A percentile compares a stretch with the other conserved stretches of the same genome.
Evolutionary conservation across 2,113 vertebrate genomes (phyloP).

Genomic region (Uria lomvia): DNA sequence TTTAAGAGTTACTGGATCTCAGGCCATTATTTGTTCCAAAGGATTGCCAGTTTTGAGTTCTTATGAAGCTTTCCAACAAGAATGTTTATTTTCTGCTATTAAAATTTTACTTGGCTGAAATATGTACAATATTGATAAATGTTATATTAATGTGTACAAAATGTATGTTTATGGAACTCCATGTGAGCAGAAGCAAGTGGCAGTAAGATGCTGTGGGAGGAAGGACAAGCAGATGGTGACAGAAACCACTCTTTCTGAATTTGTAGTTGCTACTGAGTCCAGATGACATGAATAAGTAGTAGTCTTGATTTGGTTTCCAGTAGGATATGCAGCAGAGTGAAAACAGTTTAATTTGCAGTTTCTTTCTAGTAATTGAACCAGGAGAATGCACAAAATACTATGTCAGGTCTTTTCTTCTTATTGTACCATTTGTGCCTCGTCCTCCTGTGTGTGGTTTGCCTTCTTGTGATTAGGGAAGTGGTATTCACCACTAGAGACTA

Average conservation of each 20-base stretch:
- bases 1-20: not conserved
- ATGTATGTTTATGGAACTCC: not conserved
- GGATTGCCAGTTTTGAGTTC: not conserved
- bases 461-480: not conserved
- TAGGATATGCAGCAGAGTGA: not conserved
- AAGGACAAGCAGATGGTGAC: slow-evolving; percentile 55
- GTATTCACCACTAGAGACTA: not conserved
- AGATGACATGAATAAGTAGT: not conserved
- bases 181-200: slow-evolving; percentile 16
- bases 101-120: slow-evolving; percentile 41
- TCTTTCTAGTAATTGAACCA: not conserved
- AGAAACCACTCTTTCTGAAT: slow-evolving; percentile 14
- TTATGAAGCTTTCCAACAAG: not conserved
- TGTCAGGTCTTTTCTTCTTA: not conserved
- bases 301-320: not conserved
- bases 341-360: not conserved
- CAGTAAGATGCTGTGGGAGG: slow-evolving; percentile 18
- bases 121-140: slow-evolving; percentile 42
- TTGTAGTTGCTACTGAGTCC: not conserved
- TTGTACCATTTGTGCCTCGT: not conserved
- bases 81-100: not conserved
- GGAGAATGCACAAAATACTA: not conserved
- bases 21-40: not conserved
- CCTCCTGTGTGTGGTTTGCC: not conserved
- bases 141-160: not conserved